Base-by-base conservation (phyloP, 2,113 vertebrate species). In the Rhynchomys soricoides region DNA sequence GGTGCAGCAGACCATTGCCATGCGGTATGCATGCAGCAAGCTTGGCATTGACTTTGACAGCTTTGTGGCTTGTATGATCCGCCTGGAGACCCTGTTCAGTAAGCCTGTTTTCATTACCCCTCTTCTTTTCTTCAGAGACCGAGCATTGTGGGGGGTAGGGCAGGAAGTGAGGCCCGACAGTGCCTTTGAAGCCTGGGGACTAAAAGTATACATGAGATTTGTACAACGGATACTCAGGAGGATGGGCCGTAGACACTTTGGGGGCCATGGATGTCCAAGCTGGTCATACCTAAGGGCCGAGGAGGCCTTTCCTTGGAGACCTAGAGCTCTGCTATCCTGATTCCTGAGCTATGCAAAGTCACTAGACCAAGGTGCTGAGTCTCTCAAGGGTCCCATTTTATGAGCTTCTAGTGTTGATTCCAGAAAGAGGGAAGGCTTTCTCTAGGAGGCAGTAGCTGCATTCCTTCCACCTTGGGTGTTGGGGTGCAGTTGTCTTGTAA, bases 11-110 rank as follows among this genome's bases (percentile, higher is more conserved):
- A 98, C 98, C 96, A 98, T 99, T 3, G 98, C 99, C 43, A 31
- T 68, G 0, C 98, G 99, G 40, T 99, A 99, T 0, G 96, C 99
- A 0, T 98, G 98, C 81, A 88, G 97, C 29, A 98, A 98, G 89
- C 98, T 99, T 95, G 98, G 98, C 89, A 89, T 99, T 0, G 98
- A 99, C 97, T 99, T 99, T 0, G 99, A 99, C 10, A 98, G 99
- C 98, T 99, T 99, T 0, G 98, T 99, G 77, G 98, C 98, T 34
- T 99, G 99, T 59, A 95, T 99, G 98, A 98, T 99, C 95, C 97
- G 98, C 31, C 97, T 99, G 98, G 99, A 99, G 98, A 98, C 96
- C 66, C 98, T 99, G 96, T 99, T 99, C 98, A 99, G 99, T 99
- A 98, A 99, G 99, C 98, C n/a, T 1, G 31, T 2, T 0, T 50